A percentile compares a stretch with the other conserved stretches of the same genome.
phyloP scores from a whole-genome alignment of 2,888 invertebrate genomes.

The Dolichopus griseipennis region DNA sequence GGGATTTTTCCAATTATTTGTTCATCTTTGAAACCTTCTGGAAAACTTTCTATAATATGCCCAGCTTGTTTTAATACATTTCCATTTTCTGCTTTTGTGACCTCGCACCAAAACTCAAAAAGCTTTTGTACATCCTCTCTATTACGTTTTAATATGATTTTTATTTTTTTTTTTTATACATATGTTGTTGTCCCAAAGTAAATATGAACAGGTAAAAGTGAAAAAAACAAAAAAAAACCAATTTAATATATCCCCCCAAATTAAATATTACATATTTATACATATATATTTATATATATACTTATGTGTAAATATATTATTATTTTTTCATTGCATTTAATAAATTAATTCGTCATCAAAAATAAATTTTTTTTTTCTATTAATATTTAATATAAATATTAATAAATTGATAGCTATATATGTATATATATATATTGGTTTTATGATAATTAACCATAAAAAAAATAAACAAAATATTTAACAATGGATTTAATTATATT shows the following conservation, averaged over 20 bases:
- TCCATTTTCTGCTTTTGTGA: constrained; percentile 29
- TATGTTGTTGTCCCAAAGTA: background rate
- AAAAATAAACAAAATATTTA: too few relatives aligned
- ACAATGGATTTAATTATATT: too few relatives aligned
- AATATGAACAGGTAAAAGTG: background rate
- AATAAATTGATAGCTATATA: too few relatives aligned
- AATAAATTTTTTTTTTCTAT: background rate
- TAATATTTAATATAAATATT: too few relatives aligned
- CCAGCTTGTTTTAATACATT: constrained; percentile 29
- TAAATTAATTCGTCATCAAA: background rate
- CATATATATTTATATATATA: too few relatives aligned
- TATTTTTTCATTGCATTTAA: background rate
- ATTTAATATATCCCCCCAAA: background rate
- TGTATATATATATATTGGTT: too few relatives aligned
- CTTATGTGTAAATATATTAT: too few relatives aligned
- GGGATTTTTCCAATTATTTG: constrained; percentile 80
- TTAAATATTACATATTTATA: background rate
- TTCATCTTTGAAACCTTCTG: constrained; percentile 71
- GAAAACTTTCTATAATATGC: constrained; percentile 73
- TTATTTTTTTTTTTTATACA: background rate
- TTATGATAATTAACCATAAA: too few relatives aligned
- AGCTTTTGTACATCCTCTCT: constrained; percentile 43
- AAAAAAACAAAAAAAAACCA: background rate
- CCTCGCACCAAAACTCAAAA: constrained; percentile 45
- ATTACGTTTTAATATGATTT: background rate